Evolutionary conservation across 2,113 vertebrate species (phyloP), one percentile per base, ranked within the genome.

Genomic region (Calidris pygmaea): DNA sequence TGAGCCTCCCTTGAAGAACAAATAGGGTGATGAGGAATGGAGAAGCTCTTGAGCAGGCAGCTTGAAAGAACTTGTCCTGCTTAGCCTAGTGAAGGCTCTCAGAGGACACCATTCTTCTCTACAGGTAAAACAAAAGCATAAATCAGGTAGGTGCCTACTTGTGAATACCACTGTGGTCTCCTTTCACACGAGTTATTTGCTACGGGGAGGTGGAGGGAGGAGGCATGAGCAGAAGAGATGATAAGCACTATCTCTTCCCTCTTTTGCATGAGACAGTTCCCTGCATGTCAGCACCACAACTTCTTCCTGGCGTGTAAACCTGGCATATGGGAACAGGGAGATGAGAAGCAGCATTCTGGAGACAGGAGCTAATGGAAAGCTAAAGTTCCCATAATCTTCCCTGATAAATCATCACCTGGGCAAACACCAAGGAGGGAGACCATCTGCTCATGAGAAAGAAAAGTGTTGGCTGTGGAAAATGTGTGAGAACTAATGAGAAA

Each of bases 41-140:
- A 73, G 39, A 73, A 8, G 14, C 1, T 76, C 32, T 56, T 58
- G 21, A 30, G 9, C 0, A 0, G 65, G 30, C 10, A 85, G 32
- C 12, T 39, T 96, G 71, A 80, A 62, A 34, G 34, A 76, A 14
- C 32, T 85, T 63, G 12, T 12, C 24, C 53, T 71, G 20, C 48
- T 94, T 53, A 68, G 20, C 12, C 6, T 58, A 50, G 6, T n/a
- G 48, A 90, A 79, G 5, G 8, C 6, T 80, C 30, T 71, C 45
- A 65, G 75, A 79, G 18, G 21, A 48, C 13, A 22, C 58, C 70
- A 23, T 66, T 89, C 6, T 30, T 56, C 50, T 58, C 35, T 73
- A 41, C 4, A 79, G 14, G 14, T 35, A 29, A 72, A 91, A 47
- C 11, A 59, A 68, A 77, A 65, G 4, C 19, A 47, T 27, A 60